phyloP scores from a whole-genome alignment of 2,888 invertebrate species.

The Noctua comes region DNA sequence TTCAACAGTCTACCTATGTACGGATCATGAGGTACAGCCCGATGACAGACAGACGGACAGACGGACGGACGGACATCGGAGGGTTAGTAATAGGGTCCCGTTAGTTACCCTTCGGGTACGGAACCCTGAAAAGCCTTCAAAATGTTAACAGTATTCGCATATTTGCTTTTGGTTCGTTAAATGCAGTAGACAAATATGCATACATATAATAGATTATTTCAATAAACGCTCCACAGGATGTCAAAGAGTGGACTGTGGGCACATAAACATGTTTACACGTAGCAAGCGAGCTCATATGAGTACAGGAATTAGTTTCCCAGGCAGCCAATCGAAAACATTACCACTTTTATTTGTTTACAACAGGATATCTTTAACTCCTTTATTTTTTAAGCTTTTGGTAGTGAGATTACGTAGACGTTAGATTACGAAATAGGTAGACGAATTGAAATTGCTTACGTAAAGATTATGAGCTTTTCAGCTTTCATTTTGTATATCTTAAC shows the following conservation, averaged over 20 bases:
- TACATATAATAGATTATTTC: slow-evolving; percentile 67
- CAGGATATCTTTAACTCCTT: not conserved
- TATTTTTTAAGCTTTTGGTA: not conserved
- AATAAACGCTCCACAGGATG: slow-evolving; percentile 67
- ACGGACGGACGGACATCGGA: no score
- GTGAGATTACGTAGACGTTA: not conserved
- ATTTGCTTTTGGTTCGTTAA: slow-evolving; percentile 37
- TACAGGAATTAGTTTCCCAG: slow-evolving; percentile 64
- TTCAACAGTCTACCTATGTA: no score
- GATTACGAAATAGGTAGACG: not conserved
- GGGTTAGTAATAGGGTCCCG: no score
- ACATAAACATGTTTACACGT: slow-evolving; percentile 71
- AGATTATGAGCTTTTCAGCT: not conserved
- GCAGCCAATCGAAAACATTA: slow-evolving; percentile 62
- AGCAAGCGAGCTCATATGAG: slow-evolving; percentile 39
- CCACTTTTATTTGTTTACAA: slow-evolving; percentile 50
- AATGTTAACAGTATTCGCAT: slow-evolving; percentile 13
- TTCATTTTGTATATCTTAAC: not conserved
- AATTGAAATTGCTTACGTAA: slow-evolving; percentile 21
- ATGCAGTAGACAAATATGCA: slow-evolving; percentile 52
- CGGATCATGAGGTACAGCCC: no score
- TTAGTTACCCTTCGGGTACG: no score
- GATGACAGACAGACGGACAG: no score
- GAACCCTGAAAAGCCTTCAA: not conserved
- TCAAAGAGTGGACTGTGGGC: slow-evolving; percentile 66